These are phyloP conservation scores for Cenopis cana DNA, from an alignment of 2,888 invertebrate genomes.

Conservation along the genomic window DNA sequence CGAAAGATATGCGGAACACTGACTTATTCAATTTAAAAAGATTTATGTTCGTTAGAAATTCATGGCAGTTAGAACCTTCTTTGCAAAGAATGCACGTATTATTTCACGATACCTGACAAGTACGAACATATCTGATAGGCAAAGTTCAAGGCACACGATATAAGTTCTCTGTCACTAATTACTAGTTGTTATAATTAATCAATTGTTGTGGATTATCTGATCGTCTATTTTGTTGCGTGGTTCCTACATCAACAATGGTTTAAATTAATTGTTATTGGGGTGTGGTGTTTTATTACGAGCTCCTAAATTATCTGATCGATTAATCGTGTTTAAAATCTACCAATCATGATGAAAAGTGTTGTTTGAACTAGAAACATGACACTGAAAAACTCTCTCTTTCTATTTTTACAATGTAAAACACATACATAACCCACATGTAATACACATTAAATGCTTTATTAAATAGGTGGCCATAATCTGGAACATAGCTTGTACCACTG, in stretches of 20 bases:
- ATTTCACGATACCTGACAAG: constrained; percentile 14
- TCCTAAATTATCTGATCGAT: neutral
- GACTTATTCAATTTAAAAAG: neutral
- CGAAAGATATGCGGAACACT: constrained; percentile 33
- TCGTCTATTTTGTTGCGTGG: constrained; percentile 11
- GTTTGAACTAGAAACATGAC: too few species aligned
- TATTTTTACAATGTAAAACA: too few species aligned
- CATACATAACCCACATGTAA: too few species aligned
- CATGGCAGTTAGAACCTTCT: neutral
- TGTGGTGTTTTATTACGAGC: neutral
- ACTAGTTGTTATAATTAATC: constrained; percentile 40
- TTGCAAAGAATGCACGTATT: neutral
- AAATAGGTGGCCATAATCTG: too few species aligned
- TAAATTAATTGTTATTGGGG: neutral
- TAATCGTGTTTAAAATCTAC: too few species aligned
- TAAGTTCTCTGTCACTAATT: constrained; percentile 41
- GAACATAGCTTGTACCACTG: too few species aligned
- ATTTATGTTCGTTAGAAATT: neutral
- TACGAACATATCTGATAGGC: constrained; percentile 28
- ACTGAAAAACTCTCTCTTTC: too few species aligned
- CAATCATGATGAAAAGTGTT: too few species aligned
- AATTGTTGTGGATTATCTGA: constrained; percentile 42
- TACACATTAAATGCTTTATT: too few species aligned
- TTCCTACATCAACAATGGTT: neutral
- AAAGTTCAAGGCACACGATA: constrained; percentile 40